Evolutionary conservation across 1,140 invertebrate genomes (phyloP), one percentile per base, ranked within the genome.

Genomic region (Littorina saxatilis): DNA sequence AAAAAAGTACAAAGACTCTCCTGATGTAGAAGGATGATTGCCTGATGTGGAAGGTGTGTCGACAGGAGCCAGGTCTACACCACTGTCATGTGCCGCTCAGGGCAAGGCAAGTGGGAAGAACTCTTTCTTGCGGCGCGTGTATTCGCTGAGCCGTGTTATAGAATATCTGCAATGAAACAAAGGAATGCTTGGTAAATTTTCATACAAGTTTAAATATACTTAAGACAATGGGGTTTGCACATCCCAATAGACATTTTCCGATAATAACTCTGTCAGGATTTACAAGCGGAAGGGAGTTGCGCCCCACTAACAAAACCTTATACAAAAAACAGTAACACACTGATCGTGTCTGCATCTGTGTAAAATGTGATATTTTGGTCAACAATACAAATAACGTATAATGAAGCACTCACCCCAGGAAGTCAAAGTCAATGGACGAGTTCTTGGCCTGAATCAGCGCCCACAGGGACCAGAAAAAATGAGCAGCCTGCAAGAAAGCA

Each of bases 381-480:
- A 74, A 35, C 58, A 50, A 15, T 17, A 0, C 20, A 77, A 29
- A 11, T 20, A 17, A 40, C n/a, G n/a, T n/a, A 43, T 37, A 58
- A 80, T 72, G 13, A 15, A 40, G 76, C 39, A 94, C 88, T 86
- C 94, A 99, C 96, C 94, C 94, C 79, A 97, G 93, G 94, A 97
- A 99, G 93, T 99, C 97, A 92, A 99, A 99, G 89, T 99, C 95
- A 88, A 99, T 98, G 70, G 93, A 94, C 0, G 98, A 99, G 93
- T 97, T 94, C 91, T 97, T 95, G 15, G 96, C 96, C 92, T 99
- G 98, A 68, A 99, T 95, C 1, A 99, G 93, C 7, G 96, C 95
- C 98, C 98, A 99, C 66, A 97, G 92, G 11, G 95, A 96, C 98
- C 98, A 99, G 84, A 98, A 95, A 82, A 99, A 95, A 92, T 89